Percentiles rank a stretch among this genome's conserved stretches.
Evolutionary conservation across 2,888 invertebrate species (phyloP).

Genomic region (Chrysolina americana): DNA sequence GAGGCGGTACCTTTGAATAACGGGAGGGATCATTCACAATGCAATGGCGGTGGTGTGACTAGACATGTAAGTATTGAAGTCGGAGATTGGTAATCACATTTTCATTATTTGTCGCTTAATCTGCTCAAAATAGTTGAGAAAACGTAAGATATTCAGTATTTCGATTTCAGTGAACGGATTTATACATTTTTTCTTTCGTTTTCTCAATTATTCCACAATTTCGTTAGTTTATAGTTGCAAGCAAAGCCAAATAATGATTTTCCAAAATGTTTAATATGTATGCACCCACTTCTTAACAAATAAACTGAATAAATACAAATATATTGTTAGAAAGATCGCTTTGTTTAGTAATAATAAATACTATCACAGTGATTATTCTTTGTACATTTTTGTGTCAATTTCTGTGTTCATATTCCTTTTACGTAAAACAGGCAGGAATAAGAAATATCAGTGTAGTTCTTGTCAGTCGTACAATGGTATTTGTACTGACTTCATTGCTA

Average conservation of each 20-base stretch:
- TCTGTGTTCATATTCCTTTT: no score
- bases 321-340: no score
- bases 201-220: background rate
- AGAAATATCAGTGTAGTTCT: no score
- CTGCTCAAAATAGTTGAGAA: background rate
- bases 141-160: background rate
- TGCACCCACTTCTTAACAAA: no score
- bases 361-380: no score
- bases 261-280: no score
- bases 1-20: constrained; percentile 79
- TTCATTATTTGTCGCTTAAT: background rate
- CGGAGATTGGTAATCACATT: background rate
- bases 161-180: background rate
- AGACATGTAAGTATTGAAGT: constrained; percentile 65
- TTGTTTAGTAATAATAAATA: no score
- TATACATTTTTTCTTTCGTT: background rate
- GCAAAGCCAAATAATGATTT: constrained; percentile 6
- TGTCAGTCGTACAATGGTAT: no score
- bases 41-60: constrained; percentile 74
- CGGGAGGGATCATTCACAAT: constrained; percentile 82
- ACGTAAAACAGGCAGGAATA: no score
- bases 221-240: background rate
- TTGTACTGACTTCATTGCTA: no score
- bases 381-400: no score
- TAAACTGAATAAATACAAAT: no score